Percentiles rank a stretch among this genome's conserved stretches.
Conservation (phyloP, 2,888 invertebrate species). For the Drosophila cognata region DNA sequence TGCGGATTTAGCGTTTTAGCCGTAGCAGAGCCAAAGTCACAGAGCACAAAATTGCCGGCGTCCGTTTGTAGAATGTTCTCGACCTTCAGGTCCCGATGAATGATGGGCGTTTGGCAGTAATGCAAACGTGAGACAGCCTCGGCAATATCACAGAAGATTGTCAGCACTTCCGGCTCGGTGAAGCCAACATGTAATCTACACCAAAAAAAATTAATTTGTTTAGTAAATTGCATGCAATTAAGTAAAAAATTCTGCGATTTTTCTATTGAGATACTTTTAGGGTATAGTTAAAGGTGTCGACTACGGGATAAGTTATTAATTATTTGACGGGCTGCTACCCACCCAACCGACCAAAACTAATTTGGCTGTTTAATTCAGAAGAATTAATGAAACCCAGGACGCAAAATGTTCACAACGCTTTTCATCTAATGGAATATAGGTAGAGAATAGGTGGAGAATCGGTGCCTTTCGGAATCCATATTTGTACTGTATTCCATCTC, state of each 20-base stretch:
- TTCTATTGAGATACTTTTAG: not conserved
- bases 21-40: constrained; percentile 98
- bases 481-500: not conserved
- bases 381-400: not conserved
- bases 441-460: no score
- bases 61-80: constrained; percentile 94
- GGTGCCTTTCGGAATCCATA: not conserved
- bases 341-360: not conserved
- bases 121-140: constrained; percentile 96
- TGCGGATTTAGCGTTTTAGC: constrained; percentile 90
- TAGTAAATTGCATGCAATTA: not conserved
- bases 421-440: no score
- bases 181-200: constrained; percentile 89
- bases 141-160: constrained; percentile 96
- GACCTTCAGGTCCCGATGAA: constrained; percentile 96
- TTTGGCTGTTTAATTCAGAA: no score
- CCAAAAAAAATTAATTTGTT: not conserved
- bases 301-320: not conserved
- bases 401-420: no score
- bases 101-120: constrained; percentile 96
- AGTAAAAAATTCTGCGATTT: not conserved
- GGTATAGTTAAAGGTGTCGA: not conserved
- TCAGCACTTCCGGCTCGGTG: constrained; percentile 91
- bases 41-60: constrained; percentile 92
- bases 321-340: not conserved